Base-by-base conservation (phyloP, 2,888 invertebrate genomes). In the Dusona sp. region DNA sequence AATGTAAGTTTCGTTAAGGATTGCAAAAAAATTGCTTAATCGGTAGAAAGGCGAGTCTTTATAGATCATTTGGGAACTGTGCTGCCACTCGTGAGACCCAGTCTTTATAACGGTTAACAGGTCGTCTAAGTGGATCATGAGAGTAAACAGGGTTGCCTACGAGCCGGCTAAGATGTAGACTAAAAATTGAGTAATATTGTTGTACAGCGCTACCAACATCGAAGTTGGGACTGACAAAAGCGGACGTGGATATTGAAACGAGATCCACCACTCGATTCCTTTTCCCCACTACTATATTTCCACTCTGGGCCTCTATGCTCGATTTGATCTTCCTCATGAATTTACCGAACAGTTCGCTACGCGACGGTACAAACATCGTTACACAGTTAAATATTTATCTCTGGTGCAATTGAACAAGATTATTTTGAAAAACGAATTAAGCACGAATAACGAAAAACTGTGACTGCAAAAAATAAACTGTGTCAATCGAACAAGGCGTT, bases 71-170 rank as follows among this genome's bases (percentile, higher is more conserved):
- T 19, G 33, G 67, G 36, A 13, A 57, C 13, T n/a, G 86, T 87
- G 87, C 82, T 87, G 84, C 79, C 78, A 19, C 48, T 22, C 13
- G 45, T 19, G 36, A 57, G 57, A 67, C 38, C 75, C 51, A 64
- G 36, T 33, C 70, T 57, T 36, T 51, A 75, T 87, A 87, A 87
- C 87, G 87, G 87, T 86, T 77, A 84, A 87, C 87, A 45, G 84
- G 87, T 87, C 84, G 78, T 65, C 42, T 75, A 87, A 87, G 87
- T 87, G 79, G 87, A 84, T 57, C 84, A 84, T 70, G 84, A 84
- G 75, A 84, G 82, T 79, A 82, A 79, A 75, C 79, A 87, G 84
- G 87, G 84, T 87, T 84, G 87, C 81, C 82, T 79, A 79, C 79
- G 45, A 74, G 57, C 68, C 57, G 82, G 75, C 70, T 67, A 79